These are phyloP conservation scores for Charanyca ferruginea DNA, from an alignment of 2,888 invertebrate species.

Conservation along the genomic window DNA sequence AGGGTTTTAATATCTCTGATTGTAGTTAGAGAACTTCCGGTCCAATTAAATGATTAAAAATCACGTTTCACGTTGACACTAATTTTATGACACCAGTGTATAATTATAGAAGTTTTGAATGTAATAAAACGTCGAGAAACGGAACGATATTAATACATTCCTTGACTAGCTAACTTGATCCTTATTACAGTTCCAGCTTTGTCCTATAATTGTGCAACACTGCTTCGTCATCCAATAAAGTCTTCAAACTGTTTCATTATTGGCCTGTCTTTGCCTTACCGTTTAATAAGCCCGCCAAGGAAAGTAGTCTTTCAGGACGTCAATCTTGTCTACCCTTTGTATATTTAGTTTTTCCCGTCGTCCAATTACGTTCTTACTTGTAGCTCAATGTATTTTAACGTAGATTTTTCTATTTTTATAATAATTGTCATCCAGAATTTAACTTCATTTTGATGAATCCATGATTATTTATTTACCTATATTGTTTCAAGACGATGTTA, in stretches of 20 bases:
- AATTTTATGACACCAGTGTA: not conserved
- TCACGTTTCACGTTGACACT: not conserved
- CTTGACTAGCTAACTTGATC: slow-evolving; percentile 43
- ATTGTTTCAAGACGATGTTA: not conserved
- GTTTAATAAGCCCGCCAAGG: slow-evolving; percentile 24
- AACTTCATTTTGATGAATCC: no score
- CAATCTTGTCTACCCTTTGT: slow-evolving; percentile 4
- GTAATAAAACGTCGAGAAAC: not conserved
- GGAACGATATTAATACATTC: slow-evolving; percentile 30
- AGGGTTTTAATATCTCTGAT: no score
- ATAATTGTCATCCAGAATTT: no score
- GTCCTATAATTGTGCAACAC: slow-evolving; percentile 24
- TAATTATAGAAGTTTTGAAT: slow-evolving; percentile 31
- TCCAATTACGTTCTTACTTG: slow-evolving; percentile 10
- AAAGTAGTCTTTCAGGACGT: slow-evolving; percentile 8
- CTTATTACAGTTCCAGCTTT: slow-evolving; percentile 44
- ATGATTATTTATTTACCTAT: not conserved
- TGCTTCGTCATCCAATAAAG: slow-evolving; percentile 44
- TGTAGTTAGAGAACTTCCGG: no score
- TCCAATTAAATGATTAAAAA: not conserved
- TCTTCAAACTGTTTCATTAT: slow-evolving; percentile 41
- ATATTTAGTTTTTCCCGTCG: not conserved
- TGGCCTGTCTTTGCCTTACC: not conserved
- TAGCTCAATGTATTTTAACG: not conserved
- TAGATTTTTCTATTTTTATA: not conserved